Conservation (phyloP, 2,888 invertebrate genomes). For the Entomobrya multifasciata region DNA sequence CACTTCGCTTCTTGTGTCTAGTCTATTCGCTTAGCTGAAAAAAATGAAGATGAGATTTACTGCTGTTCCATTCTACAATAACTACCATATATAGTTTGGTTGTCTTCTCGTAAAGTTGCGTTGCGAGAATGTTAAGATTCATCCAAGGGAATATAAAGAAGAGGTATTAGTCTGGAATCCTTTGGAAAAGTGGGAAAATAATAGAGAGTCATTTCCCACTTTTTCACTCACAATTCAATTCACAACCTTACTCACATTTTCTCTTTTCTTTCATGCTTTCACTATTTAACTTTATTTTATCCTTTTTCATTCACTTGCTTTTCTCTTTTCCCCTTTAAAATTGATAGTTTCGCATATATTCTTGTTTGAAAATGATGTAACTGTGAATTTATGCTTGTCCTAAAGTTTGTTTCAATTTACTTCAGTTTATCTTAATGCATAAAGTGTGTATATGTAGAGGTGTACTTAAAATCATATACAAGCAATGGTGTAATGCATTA, state of each 20-base stretch:
- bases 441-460: neutral
- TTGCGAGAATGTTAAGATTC: slow-evolving; percentile 43
- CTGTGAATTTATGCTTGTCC: neutral
- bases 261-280: slow-evolving; percentile 14
- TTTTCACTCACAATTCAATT: slow-evolving; percentile 69
- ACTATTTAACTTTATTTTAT: neutral
- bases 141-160: slow-evolving; percentile 68
- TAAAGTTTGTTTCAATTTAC: neutral
- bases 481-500: too few relatives aligned
- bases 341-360: neutral
- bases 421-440: neutral
- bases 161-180: slow-evolving; percentile 70
- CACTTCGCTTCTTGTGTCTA: slow-evolving; percentile 10
- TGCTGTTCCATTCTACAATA: slow-evolving; percentile 10
- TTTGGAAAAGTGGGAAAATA: slow-evolving; percentile 72
- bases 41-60: slow-evolving; percentile 70
- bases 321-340: slow-evolving; percentile 3
- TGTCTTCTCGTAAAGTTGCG: neutral
- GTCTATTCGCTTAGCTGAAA: neutral
- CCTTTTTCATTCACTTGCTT: slow-evolving; percentile 37
- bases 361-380: neutral
- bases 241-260: slow-evolving; percentile 65
- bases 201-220: slow-evolving; percentile 72
- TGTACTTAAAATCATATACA: neutral
- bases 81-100: neutral